Percentiles rank a stretch among this genome's conserved stretches.
phyloP scores from a whole-genome alignment of 2,888 invertebrate genomes.

The Acanthosoma haemorrhoidale region DNA sequence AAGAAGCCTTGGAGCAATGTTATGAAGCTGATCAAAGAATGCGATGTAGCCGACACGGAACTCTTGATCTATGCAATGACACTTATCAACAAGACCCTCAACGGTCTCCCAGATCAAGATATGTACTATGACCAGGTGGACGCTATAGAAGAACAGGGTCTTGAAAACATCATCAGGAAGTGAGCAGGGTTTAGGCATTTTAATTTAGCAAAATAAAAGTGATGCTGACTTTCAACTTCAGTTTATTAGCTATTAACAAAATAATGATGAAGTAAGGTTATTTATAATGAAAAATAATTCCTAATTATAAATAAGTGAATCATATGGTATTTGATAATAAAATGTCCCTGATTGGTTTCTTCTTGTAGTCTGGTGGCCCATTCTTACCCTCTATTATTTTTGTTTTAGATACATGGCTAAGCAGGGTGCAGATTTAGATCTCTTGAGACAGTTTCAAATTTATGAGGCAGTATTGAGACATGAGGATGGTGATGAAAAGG shows the following conservation, averaged over 20 bases:
- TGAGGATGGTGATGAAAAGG: conserved; percentile 74
- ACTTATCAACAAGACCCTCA: conserved; percentile 89
- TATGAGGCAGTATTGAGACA: conserved; percentile 89
- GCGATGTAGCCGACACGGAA: conserved; percentile 94
- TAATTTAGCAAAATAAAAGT: no score
- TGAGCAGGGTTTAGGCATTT: no score
- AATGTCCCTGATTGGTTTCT: no score
- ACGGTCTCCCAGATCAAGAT: conserved; percentile 90
- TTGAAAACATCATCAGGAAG: conserved; percentile 77
- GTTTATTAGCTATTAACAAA: no score
- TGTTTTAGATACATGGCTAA: conserved; percentile 69
- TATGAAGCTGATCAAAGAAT: conserved; percentile 81
- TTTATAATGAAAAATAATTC: no score
- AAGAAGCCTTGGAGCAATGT: conserved; percentile 70
- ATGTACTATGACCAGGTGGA: conserved; percentile 97
- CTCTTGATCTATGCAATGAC: conserved; percentile 93
- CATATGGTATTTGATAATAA: no score
- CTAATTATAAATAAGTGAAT: no score
- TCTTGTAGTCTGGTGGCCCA: no score
- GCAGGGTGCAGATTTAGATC: conserved; percentile 86
- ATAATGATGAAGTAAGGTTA: no score
- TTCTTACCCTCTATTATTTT: no score
- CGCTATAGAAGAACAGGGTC: conserved; percentile 87
- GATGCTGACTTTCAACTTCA: no score
- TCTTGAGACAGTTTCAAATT: conserved; percentile 87